A percentile compares a stretch with the other conserved stretches of the same genome.
phyloP scores from a whole-genome alignment of 1,140 invertebrate genomes.

The Heterodera carotae region DNA sequence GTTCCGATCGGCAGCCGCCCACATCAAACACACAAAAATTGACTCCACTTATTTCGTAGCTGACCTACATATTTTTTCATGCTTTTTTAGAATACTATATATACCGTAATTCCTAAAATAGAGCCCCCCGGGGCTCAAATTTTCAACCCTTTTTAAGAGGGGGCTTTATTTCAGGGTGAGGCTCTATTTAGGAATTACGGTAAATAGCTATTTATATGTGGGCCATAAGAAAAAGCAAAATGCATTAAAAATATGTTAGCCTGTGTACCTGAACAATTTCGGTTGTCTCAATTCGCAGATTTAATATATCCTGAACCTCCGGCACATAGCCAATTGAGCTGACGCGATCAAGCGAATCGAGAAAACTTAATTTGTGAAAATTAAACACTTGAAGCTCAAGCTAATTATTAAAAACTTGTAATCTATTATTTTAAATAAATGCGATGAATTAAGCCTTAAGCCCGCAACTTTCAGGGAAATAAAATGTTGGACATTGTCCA shows the following conservation, averaged over 20 bases:
- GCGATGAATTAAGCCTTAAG: too few relatives aligned
- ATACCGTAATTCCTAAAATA: conserved; percentile 41
- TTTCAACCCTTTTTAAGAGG: too few relatives aligned
- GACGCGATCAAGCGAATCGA: conserved; percentile 83
- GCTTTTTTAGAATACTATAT: conserved; percentile 1
- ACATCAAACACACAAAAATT: conserved; percentile 69
- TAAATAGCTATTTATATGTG: too few relatives aligned
- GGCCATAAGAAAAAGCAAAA: too few relatives aligned
- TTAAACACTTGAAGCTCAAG: conserved; percentile 77
- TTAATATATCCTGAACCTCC: conserved; percentile 97
- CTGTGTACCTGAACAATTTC: conserved; percentile 99
- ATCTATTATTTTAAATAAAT: conserved; percentile 6
- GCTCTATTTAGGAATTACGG: too few relatives aligned
- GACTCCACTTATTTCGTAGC: conserved; percentile 15
- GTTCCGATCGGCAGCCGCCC: conserved; percentile 80
- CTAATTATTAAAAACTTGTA: conserved; percentile 66
- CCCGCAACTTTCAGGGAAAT: conserved; percentile 73
- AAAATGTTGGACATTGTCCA: conserved; percentile 12
- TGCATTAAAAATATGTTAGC: too few relatives aligned
- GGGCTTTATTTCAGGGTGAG: too few relatives aligned
- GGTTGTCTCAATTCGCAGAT: conserved; percentile 97
- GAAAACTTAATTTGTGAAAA: conserved; percentile 65
- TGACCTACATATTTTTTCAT: background rate
- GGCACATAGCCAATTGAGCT: conserved; percentile 94
- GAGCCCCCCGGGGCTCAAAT: too few relatives aligned